Percentiles rank a stretch among this genome's conserved stretches.
Evolutionary conservation across 2,888 invertebrate genomes (phyloP).

Genomic region (Neoascia interrupta): DNA sequence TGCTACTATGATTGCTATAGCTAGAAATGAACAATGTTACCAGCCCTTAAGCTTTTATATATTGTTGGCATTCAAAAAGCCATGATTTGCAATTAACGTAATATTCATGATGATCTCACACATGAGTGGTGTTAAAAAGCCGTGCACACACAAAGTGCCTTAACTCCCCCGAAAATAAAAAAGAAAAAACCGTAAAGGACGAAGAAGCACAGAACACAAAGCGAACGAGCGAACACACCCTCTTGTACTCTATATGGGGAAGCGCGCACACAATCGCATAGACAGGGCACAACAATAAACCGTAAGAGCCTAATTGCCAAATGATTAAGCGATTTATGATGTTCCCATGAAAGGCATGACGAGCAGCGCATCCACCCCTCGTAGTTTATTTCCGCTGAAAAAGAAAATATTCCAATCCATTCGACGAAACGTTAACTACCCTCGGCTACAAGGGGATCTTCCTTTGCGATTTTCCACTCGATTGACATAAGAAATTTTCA

Average conservation of each 20-base stretch:
- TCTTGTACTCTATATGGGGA: constrained; percentile 26
- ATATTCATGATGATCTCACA: constrained; percentile 79
- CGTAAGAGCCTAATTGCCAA: constrained; percentile 78
- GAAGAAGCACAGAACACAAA: no score
- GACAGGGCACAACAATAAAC: constrained; percentile 56
- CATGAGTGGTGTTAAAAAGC: constrained; percentile 76
- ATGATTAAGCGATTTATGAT: constrained; percentile 80
- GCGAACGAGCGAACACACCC: no score
- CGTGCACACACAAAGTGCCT: constrained; percentile 15
- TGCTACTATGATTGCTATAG: constrained; percentile 52
- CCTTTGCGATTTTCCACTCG: constrained; percentile 67
- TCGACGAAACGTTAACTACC: constrained; percentile 36
- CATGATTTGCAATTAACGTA: constrained; percentile 79
- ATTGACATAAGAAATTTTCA: constrained; percentile 58
- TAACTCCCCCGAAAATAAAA: not conserved
- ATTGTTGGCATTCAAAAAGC: constrained; percentile 71
- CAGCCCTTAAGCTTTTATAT: constrained; percentile 67
- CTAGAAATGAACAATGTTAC: constrained; percentile 17
- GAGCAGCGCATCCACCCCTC: constrained; percentile 71
- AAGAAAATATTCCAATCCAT: constrained; percentile 47
- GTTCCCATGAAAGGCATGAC: constrained; percentile 75
- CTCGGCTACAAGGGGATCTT: not conserved
- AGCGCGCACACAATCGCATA: constrained; percentile 18
- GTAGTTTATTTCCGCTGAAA: constrained; percentile 57
- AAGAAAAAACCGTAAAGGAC: no score